A percentile compares a stretch with the other conserved stretches of the same genome.
Conservation (phyloP, 1,140 invertebrate species). For the Whitmania pigra region DNA sequence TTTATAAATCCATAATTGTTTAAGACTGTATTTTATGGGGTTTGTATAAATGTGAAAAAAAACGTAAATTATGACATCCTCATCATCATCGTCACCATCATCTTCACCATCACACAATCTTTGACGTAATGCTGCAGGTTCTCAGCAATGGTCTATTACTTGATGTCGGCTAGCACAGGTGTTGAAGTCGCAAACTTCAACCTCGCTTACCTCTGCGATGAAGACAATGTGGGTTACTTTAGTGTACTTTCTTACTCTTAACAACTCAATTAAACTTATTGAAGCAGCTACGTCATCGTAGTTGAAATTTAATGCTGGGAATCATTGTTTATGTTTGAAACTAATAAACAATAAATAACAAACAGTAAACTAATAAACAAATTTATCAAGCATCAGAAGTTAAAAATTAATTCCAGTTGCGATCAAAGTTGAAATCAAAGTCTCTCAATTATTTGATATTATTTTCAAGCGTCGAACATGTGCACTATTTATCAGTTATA, state of each 20-base stretch:
- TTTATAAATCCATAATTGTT: too few species aligned
- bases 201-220: conserved; percentile 37
- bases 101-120: conserved; percentile 5
- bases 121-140: conserved; percentile 26
- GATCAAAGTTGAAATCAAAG: too few species aligned
- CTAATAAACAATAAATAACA: neutral
- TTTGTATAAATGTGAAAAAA: neutral
- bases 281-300: neutral
- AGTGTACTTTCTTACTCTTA: neutral
- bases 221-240: conserved; percentile 31
- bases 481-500: too few species aligned
- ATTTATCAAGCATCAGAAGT: neutral
- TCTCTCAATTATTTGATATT: too few species aligned
- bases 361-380: neutral
- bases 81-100: neutral
- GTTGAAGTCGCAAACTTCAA: conserved; percentile 38
- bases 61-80: neutral
- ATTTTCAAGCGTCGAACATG: too few species aligned
- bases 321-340: neutral
- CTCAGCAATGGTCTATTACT: conserved; percentile 34
- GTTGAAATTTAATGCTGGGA: neutral
- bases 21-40: too few species aligned
- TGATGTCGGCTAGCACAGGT: conserved; percentile 37
- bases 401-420: too few species aligned
- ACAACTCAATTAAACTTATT: neutral